Evolutionary conservation across 2,888 invertebrate species (phyloP).

Genomic region (Harmothoe impar): DNA sequence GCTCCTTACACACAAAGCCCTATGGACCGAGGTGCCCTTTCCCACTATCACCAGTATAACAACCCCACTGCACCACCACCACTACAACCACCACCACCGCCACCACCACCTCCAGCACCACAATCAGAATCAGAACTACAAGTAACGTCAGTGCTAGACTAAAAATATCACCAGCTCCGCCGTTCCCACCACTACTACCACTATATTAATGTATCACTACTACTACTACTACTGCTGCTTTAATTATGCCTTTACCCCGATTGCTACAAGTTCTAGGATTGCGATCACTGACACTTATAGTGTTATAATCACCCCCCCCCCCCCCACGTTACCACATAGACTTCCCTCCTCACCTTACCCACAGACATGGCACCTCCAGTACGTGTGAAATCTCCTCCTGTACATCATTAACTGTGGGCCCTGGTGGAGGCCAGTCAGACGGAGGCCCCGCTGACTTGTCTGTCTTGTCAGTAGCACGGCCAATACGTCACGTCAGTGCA

Average conservation of each 20-base stretch:
- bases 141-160: too few species aligned
- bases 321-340: neutral
- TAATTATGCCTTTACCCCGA: too few species aligned
- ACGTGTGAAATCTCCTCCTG: neutral
- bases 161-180: too few species aligned
- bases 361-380: neutral
- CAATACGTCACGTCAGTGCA: neutral
- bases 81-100: too few species aligned
- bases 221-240: too few species aligned
- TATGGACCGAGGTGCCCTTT: neutral
- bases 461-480: neutral
- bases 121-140: neutral
- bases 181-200: too few species aligned
- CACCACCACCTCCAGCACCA: slow-evolving; percentile 16
- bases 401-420: slow-evolving; percentile 28
- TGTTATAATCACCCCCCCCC: neutral
- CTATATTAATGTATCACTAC: too few species aligned
- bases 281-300: too few species aligned
- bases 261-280: too few species aligned
- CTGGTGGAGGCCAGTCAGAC: neutral
- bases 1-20: slow-evolving; percentile 17
- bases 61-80: neutral
- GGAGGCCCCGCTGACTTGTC: neutral
- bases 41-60: neutral
- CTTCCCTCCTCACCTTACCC: neutral